Percentiles rank a stretch among this genome's conserved stretches.
Evolutionary conservation across 2,888 invertebrate genomes (phyloP).

Genomic region (Scelioninae gen. 2): DNA sequence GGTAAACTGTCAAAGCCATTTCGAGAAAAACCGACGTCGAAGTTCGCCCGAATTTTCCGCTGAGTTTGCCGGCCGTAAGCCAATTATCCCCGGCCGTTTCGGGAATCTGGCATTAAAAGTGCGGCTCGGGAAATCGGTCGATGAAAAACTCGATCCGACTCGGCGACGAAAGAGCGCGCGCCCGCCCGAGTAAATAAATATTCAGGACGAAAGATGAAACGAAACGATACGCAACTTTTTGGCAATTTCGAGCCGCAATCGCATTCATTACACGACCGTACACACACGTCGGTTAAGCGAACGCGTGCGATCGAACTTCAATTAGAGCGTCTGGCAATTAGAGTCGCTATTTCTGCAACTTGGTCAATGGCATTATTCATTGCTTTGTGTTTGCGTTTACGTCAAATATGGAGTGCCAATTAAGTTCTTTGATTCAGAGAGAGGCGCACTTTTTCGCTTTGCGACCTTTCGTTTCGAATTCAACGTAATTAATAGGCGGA

Average conservation of each 20-base stretch:
- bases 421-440: slow-evolving; percentile 2
- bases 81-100: too few relatives aligned
- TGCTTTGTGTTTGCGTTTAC: slow-evolving; percentile 32
- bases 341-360: slow-evolving; percentile 60
- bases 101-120: too few relatives aligned
- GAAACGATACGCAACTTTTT: slow-evolving; percentile 25
- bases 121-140: too few relatives aligned
- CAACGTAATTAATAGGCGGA: too few relatives aligned
- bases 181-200: slow-evolving; percentile 3
- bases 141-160: too few relatives aligned
- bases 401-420: slow-evolving; percentile 23
- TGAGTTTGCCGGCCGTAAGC: too few relatives aligned
- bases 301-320: slow-evolving; percentile 61
- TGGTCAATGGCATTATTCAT: slow-evolving; percentile 59
- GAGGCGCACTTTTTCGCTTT: too few relatives aligned
- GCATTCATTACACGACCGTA: slow-evolving; percentile 45
- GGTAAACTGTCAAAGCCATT: too few relatives aligned
- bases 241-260: slow-evolving; percentile 29
- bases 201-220: slow-evolving; percentile 28
- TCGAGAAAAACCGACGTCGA: too few relatives aligned
- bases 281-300: slow-evolving; percentile 25
- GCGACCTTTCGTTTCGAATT: too few relatives aligned
- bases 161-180: too few relatives aligned
- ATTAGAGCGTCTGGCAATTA: slow-evolving; percentile 62
- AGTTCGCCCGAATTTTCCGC: too few relatives aligned